A percentile compares a stretch with the other conserved stretches of the same genome.
These are phyloP conservation scores for Cheilosia urbana DNA, from an alignment of 2,888 invertebrate species.

Conservation along the genomic window DNA sequence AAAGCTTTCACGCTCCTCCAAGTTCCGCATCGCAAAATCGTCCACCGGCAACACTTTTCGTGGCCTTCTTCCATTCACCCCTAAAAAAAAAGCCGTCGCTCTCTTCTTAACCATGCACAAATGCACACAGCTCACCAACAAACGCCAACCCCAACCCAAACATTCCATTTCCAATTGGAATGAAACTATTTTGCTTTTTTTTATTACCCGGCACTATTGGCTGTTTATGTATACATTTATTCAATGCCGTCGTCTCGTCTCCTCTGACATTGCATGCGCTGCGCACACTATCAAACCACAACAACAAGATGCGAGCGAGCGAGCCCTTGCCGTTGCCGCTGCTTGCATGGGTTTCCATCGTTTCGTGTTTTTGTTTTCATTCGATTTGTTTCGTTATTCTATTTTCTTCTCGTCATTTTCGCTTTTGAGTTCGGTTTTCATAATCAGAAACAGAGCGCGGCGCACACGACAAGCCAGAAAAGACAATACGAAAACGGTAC, in stretches of 20 bases:
- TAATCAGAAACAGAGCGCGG: conserved; percentile 53
- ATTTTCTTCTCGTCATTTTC: conserved; percentile 60
- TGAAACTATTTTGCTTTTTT: conserved; percentile 2
- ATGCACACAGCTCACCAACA: neutral
- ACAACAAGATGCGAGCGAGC: too few relatives aligned
- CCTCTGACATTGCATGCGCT: conserved; percentile 69
- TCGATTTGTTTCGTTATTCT: conserved; percentile 31
- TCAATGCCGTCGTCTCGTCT: conserved; percentile 75
- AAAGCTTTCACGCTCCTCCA: too few relatives aligned
- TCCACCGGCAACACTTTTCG: too few relatives aligned
- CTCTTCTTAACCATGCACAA: neutral
- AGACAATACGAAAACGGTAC: conserved; percentile 3
- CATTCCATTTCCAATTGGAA: conserved; percentile 37
- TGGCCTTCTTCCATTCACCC: too few relatives aligned
- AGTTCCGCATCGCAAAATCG: too few relatives aligned
- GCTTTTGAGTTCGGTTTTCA: conserved; percentile 54
- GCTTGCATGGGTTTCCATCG: neutral
- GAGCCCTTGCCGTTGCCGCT: conserved; percentile 4
- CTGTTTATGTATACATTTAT: neutral
- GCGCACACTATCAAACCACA: conserved; percentile 63
- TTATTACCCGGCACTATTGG: conserved; percentile 28
- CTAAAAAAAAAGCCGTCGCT: neutral
- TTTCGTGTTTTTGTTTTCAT: conserved; percentile 57
- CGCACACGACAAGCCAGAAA: conserved; percentile 9
- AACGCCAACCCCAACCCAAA: conserved; percentile 1